Evolutionary conservation across 1,140 invertebrate species (phyloP), one percentile per base, ranked within the genome.

Genomic region (Galendromus occidentalis): DNA sequence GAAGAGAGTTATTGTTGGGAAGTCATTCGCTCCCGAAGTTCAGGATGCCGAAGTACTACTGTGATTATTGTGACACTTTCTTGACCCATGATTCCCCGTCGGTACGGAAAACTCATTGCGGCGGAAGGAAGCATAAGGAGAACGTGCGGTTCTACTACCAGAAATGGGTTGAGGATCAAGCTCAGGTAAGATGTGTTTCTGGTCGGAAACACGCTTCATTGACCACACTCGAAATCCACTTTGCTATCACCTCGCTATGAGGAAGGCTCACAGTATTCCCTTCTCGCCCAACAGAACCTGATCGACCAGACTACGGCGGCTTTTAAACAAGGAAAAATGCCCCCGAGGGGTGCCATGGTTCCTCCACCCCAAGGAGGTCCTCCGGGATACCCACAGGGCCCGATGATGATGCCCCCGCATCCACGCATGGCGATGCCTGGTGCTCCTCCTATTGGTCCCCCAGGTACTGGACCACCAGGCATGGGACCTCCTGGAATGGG

Each of bases 141-240:
- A 98, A 98, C 78, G 96, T 99, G 0, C 91, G 96, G 75, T 91
- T 96, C 76, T 99, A 93, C 73, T 99, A 99, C 77, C 94, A 98
- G 73, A 98, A 97, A 80, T 99, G 95, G 96, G 93, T 99, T 88
- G 96, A 98, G 76, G 92, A 98, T 75, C 93, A 99, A 79, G 94
- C 80, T 2, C 79, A 59, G 51, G 51, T 59, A 18, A 17, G 51
- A 6, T 39, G n/a, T n/a, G n/a, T n/a, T n/a, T n/a, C n/a, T n/a
- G n/a, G n/a, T n/a, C n/a, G n/a, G n/a, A n/a, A n/a, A n/a, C n/a
- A n/a, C n/a, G n/a, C n/a, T n/a, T n/a, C n/a, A n/a, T n/a, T n/a
- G n/a, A n/a, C n/a, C n/a, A n/a, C n/a, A n/a, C n/a, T n/a, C n/a
- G n/a, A n/a, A n/a, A 6, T 39, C 4, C 33, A 9, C 9, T 39